Conservation (phyloP, 2,797 vertebrate genomes). For the Decapterus maruadsi region DNA sequence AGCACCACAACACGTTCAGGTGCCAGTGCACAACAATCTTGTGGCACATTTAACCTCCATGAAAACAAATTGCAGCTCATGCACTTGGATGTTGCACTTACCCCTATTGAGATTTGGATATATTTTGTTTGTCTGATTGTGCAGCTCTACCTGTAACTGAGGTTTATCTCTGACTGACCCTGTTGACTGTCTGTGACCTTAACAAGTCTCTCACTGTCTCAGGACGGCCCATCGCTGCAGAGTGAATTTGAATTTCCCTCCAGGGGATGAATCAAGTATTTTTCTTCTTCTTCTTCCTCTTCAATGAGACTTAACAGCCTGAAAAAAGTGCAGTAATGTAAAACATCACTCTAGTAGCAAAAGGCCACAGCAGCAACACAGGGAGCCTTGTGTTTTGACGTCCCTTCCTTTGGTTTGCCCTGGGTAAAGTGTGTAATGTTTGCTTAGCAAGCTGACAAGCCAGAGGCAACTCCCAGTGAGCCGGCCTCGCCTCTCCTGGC, state of each 20-base stretch:
- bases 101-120: too few relatives aligned
- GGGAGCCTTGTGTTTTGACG: conserved; percentile 21
- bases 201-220: not conserved
- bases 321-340: not conserved
- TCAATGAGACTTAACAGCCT: not conserved
- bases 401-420: conserved; percentile 5
- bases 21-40: too few relatives aligned
- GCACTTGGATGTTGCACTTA: too few relatives aligned
- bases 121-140: too few relatives aligned
- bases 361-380: not conserved
- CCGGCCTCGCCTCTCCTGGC: conserved; percentile 29
- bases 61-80: too few relatives aligned
- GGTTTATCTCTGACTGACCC: not conserved
- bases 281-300: too few relatives aligned
- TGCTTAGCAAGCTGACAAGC: conserved; percentile 60
- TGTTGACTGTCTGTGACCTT: not conserved
- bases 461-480: conserved; percentile 63
- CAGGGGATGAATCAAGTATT: too few relatives aligned
- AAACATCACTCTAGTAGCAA: not conserved
- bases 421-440: conserved; percentile 64
- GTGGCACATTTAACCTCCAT: too few relatives aligned
- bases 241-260: too few relatives aligned
- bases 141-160: too few relatives aligned
- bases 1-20: too few relatives aligned
- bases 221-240: not conserved